Percentiles rank a stretch among this genome's conserved stretches.
Evolutionary conservation across 2,113 vertebrate species (phyloP).

Genomic region (Tor tambroides): DNA sequence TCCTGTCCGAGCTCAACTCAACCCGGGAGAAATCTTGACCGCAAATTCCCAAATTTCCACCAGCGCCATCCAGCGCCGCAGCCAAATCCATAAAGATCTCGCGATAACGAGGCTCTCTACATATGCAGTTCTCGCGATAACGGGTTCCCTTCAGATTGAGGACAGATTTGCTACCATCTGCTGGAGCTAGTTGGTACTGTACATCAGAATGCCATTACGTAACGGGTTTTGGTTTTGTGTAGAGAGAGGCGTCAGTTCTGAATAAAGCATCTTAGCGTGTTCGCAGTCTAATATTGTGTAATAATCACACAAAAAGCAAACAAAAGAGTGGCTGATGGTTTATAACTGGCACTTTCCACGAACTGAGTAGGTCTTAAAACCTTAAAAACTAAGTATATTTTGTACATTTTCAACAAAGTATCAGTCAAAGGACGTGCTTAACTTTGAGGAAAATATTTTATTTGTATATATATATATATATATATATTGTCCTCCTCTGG

Average conservation of each 20-base stretch:
- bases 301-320: neutral
- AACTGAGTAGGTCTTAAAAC: neutral
- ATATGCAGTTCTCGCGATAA: conserved; percentile 56
- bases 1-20: conserved; percentile 54
- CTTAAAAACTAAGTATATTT: neutral
- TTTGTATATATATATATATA: too few species aligned
- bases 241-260: conserved; percentile 1
- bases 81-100: conserved; percentile 51
- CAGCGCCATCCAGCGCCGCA: conserved; percentile 62
- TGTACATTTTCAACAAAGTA: neutral
- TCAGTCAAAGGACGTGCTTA: neutral
- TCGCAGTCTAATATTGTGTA: neutral
- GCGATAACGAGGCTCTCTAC: conserved; percentile 38
- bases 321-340: neutral
- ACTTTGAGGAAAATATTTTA: neutral
- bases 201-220: conserved; percentile 49
- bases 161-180: conserved; percentile 53
- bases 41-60: conserved; percentile 52
- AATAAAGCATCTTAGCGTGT: neutral
- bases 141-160: neutral
- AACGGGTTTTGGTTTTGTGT: conserved; percentile 35
- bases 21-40: conserved; percentile 44
- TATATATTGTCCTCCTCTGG: neutral
- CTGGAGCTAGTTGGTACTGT: conserved; percentile 9
- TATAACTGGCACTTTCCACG: neutral